These are phyloP conservation scores for Cephus cinctus DNA, from an alignment of 1,140 invertebrate genomes.

Conservation along the genomic window DNA sequence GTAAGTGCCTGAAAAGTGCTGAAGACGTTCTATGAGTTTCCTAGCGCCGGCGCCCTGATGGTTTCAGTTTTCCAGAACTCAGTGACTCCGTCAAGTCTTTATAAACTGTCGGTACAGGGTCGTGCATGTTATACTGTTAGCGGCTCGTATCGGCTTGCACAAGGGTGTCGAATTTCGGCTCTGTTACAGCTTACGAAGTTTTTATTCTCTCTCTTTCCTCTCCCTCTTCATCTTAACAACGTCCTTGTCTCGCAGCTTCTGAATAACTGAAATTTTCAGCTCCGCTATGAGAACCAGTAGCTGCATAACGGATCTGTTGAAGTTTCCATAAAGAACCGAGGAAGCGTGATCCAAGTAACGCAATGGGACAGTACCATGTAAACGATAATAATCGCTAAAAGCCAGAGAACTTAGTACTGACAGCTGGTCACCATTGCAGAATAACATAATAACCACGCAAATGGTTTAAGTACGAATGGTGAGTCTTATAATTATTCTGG, in stretches of 20 bases:
- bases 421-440: conserved; percentile 28
- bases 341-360: too few species aligned
- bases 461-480: too few species aligned
- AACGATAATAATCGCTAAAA: conserved; percentile 25
- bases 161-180: conserved; percentile 44
- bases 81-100: conserved; percentile 19
- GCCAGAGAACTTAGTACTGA: conserved; percentile 25
- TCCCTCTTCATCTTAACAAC: too few species aligned
- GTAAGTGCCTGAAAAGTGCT: too few species aligned
- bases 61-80: conserved; percentile 23
- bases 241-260: too few species aligned
- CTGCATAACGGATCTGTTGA: too few species aligned
- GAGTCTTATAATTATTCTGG: conserved; percentile 24
- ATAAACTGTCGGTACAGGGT: conserved; percentile 32
- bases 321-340: too few species aligned
- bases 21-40: too few species aligned
- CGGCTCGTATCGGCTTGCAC: conserved; percentile 40
- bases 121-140: conserved; percentile 18
- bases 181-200: conserved; percentile 23
- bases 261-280: too few species aligned
- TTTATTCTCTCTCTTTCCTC: conserved; percentile 17
- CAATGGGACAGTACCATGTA: too few species aligned
- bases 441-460: too few species aligned
- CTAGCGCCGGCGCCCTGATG: conserved; percentile 31
- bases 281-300: too few species aligned